These are phyloP conservation scores for Penaeus chinensis DNA, from an alignment of 1,140 invertebrate species.

Conservation along the genomic window DNA sequence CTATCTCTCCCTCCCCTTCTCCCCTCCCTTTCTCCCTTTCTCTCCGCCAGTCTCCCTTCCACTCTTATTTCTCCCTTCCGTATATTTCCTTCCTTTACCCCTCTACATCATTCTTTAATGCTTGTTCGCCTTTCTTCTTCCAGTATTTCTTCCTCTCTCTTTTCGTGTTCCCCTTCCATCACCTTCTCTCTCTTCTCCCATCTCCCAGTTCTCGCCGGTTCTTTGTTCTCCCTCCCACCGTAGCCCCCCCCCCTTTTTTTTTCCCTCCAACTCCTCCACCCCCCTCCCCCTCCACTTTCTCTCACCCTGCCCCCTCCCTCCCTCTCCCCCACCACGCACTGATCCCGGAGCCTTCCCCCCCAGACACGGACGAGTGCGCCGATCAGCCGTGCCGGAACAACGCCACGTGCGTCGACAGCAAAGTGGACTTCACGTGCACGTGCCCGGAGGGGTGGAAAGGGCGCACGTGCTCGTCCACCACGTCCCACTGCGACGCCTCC, in stretches of 20 bases:
- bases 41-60: too few species aligned
- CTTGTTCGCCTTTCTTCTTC: too few species aligned
- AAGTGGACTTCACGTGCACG: slow-evolving; percentile 65
- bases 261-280: neutral
- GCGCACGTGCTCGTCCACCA: slow-evolving; percentile 76
- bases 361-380: slow-evolving; percentile 67
- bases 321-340: neutral
- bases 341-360: neutral
- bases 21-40: too few species aligned
- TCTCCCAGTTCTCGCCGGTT: neutral
- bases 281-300: neutral
- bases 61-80: too few species aligned
- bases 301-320: neutral
- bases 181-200: neutral
- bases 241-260: neutral
- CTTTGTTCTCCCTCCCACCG: neutral
- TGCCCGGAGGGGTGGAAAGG: slow-evolving; percentile 82
- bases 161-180: neutral
- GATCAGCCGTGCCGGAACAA: slow-evolving; percentile 66
- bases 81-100: too few species aligned
- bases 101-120: too few species aligned
- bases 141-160: too few species aligned
- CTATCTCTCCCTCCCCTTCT: too few species aligned
- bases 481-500: slow-evolving; percentile 73
- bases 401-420: slow-evolving; percentile 66